A percentile compares a stretch with the other conserved stretches of the same genome.
These are phyloP conservation scores for Perognathus longimembris DNA, from an alignment of 2,113 vertebrate genomes.

Conservation along the genomic window DNA sequence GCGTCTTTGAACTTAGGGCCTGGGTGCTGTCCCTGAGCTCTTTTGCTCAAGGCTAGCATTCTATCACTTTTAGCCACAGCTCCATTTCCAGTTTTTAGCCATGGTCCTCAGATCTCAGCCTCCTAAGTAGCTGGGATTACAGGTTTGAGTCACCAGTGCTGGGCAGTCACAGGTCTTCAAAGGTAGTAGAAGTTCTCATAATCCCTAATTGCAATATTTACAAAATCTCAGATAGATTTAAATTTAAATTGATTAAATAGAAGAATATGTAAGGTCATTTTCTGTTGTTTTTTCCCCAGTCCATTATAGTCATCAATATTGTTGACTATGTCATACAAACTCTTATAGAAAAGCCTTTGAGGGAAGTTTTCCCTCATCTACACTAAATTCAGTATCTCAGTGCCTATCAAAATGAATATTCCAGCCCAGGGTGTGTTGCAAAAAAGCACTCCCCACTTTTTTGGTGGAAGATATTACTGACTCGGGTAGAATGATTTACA, in stretches of 20 bases:
- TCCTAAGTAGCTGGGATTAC: too few relatives aligned
- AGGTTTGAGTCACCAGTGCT: too few relatives aligned
- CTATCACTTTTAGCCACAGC: too few relatives aligned
- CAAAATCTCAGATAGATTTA: not conserved
- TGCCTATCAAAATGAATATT: not conserved
- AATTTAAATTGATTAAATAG: not conserved
- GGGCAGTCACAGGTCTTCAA: not conserved
- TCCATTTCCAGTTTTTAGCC: too few relatives aligned
- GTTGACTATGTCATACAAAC: not conserved
- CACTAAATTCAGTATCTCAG: not conserved
- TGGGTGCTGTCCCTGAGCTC: too few relatives aligned
- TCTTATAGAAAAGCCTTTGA: not conserved
- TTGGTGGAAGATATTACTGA: not conserved
- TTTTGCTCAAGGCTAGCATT: too few relatives aligned
- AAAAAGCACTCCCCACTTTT: not conserved
- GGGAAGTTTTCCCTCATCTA: slow-evolving; percentile 13
- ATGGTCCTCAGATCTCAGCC: too few relatives aligned
- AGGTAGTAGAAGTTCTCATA: too few relatives aligned
- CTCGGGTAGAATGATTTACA: not conserved
- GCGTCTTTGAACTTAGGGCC: too few relatives aligned
- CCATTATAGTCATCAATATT: not conserved
- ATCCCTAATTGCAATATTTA: not conserved
- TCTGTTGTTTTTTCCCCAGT: not conserved
- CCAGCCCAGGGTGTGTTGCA: not conserved
- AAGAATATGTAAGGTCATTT: not conserved